Evolutionary conservation across 2,797 vertebrate genomes (phyloP), one percentile per base, ranked within the genome.

Genomic region (Channa striata): DNA sequence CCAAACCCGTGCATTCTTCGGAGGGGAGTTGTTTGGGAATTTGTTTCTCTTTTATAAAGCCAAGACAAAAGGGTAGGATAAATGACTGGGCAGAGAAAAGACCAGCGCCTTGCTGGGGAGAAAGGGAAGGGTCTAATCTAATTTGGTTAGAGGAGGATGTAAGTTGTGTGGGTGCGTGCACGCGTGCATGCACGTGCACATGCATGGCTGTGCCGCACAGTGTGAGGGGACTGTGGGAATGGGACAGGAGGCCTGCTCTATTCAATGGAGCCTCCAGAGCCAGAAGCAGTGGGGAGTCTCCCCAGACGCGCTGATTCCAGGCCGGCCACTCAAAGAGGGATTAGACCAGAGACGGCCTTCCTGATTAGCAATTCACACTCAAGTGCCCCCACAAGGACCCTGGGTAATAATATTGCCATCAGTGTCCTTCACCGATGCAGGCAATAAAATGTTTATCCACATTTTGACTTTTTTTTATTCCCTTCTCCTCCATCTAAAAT

Each of bases 201-300:
- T 77, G 82, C 94, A 92, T 90, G 93, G 92, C 93, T 93, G 92
- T 91, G 76, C 92, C 88, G 93, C 94, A 89, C 95, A 91, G 89
- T 91, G 87, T 88, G 90, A 86, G 86, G 90, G 94, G 95, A 98
- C 96, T 99, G 98, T 99, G 97, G 97, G 98, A 99, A 99, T 95
- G 95, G 95, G 94, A 93, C 94, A 93, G 95, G 92, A 96, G 94
- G 94, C 93, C 91, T 89, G 93, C 80, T 84, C 91, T 83, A 83
- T 88, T 98, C 96, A 98, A 98, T 97, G 94, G 95, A 91, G 91
- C 90, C 95, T 95, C 95, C 94, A 92, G 94, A 94, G 96, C 96
- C 95, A 96, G 95, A 93, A 96, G 92, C 97, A 97, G 97, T 97
- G 94, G 98, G 98, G 97, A 95, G 97, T 97, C 97, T 93, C 94